Base-by-base conservation (phyloP, 2,888 invertebrate genomes). In the Mythimna vitellina region DNA sequence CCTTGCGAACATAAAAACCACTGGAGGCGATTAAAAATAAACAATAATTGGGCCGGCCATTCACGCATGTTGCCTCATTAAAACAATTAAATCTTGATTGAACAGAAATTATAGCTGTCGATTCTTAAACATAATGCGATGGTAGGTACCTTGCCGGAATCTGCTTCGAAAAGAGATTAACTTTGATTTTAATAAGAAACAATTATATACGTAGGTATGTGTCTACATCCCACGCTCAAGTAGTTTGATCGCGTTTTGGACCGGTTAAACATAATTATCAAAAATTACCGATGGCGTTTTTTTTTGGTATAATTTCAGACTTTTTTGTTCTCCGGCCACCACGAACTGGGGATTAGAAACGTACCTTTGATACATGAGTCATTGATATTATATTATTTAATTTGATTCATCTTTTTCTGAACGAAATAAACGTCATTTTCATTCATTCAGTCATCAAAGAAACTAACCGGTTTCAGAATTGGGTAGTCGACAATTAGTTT, bases 31-130 rank as follows among this genome's bases (percentile, higher is more conserved):
- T 96, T 96, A 96, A 96, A 96, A 96, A 96, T 96, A 96, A 96
- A 96, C 96, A 96, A 95, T 96, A 96, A 96, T 96, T 96, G 96
- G 94, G 91, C 94, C 95, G 95, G 91, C 95, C 93, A 95, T 96
- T 96, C 96, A 96, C 96, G 96, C 96, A 96, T 96, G 96, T 91
- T 92, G 95, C 90, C 96, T 96, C 96, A 96, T 96, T 96, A 96
- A 96, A 96, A 96, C 96, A 96, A 96, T 96, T 96, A 96, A 96
- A 96, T 96, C 96, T 96, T 96, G 96, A 96, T 96, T 96, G 96
- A 96, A 96, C 96, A 94, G 92, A 96, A 96, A 96, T 96, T 96
- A 96, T 96, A 96, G 96, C 96, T 96, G 96, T 96, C 96, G 96
- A 96, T 96, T 95, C 92, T 95, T 93, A 92, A 95, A 95, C 94